Conservation (phyloP, 2,113 vertebrate genomes). For the Ceyx cyanopectus region DNA sequence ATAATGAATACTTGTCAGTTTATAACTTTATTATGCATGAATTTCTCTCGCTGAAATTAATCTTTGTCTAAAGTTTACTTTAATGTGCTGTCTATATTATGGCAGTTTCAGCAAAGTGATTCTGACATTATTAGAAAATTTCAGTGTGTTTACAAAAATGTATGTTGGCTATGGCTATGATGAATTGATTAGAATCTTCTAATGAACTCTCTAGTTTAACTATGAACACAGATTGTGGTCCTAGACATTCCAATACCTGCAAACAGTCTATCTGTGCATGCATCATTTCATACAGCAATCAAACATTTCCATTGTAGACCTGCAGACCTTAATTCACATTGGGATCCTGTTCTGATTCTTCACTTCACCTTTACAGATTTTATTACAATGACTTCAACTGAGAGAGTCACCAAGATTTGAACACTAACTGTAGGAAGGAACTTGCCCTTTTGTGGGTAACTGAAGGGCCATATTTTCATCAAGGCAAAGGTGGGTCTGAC, state of each 20-base stretch:
- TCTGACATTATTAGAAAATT: neutral
- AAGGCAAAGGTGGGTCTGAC: neutral
- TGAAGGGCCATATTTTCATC: neutral
- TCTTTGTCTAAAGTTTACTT: neutral
- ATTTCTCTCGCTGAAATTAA: neutral
- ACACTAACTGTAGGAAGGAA: neutral
- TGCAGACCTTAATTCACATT: neutral
- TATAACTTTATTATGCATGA: neutral
- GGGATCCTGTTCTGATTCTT: neutral
- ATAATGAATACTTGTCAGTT: neutral
- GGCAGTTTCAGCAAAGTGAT: neutral
- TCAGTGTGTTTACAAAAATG: neutral
- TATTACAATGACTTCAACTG: neutral
- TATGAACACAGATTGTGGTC: rapidly evolving
- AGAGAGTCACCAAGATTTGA: neutral
- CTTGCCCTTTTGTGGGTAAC: rapidly evolving
- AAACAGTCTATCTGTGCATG: neutral
- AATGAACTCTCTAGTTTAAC: neutral
- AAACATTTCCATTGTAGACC: neutral
- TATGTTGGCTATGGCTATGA: neutral
- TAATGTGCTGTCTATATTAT: neutral
- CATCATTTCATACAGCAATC: neutral
- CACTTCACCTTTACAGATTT: neutral
- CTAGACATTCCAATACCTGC: neutral
- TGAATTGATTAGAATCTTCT: neutral